Conservation (phyloP, 2,888 invertebrate genomes). For the Cybosia mesomella region DNA sequence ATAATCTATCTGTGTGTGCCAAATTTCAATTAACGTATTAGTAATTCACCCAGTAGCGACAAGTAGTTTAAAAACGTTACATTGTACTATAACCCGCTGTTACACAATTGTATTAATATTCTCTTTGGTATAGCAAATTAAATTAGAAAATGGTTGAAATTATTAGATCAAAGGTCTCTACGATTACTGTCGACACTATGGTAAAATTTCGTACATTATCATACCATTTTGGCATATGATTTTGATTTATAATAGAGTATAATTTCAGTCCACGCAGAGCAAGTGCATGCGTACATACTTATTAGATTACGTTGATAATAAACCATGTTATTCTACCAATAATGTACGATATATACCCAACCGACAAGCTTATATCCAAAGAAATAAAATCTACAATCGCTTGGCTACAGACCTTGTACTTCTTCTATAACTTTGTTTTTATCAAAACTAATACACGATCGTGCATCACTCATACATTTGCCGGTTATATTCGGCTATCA, state of each 20-base stretch:
- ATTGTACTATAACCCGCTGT: slow-evolving; percentile 22
- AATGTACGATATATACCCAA: not conserved
- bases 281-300: slow-evolving; percentile 70
- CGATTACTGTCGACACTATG: slow-evolving; percentile 60
- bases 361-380: slow-evolving; percentile 25
- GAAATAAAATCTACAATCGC: slow-evolving; percentile 42
- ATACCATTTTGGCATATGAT: slow-evolving; percentile 65
- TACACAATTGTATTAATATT: slow-evolving; percentile 33
- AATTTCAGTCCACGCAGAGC: slow-evolving; percentile 66
- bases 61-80: not conserved
- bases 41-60: not conserved
- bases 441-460: slow-evolving; percentile 65
- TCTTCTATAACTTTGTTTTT: slow-evolving; percentile 45
- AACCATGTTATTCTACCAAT: slow-evolving; percentile 18
- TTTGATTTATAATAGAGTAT: slow-evolving; percentile 71
- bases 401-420: slow-evolving; percentile 22
- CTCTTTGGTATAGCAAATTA: slow-evolving; percentile 40
- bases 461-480: slow-evolving; percentile 68
- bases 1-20: no score
- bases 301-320: slow-evolving; percentile 57
- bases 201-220: slow-evolving; percentile 58
- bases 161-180: slow-evolving; percentile 68
- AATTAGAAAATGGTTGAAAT: slow-evolving; percentile 46
- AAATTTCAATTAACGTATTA: not conserved
- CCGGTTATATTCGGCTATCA: slow-evolving; percentile 68